Evolutionary conservation across 2,113 vertebrate species (phyloP), one percentile per base, ranked within the genome.

Genomic region (Albula glossodonta): DNA sequence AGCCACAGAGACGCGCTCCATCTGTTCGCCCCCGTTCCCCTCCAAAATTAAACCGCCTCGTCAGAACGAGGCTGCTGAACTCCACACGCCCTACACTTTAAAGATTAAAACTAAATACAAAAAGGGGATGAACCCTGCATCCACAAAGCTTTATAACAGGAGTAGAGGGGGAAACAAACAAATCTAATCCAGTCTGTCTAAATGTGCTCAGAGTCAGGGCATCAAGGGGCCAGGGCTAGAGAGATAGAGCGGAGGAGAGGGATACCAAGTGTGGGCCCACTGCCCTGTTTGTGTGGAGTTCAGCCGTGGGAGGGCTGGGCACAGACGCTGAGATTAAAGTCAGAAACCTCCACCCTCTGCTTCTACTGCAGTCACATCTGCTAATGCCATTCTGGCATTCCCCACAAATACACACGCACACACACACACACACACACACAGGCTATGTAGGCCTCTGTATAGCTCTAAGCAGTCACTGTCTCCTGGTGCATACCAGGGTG

Each of bases 51-150:
- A 11, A 3, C 53, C 53, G 8, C 56, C 17, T 15, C 17, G 56
- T 56, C 53, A 7, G 1, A 56, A 60, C 57, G 9, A 60, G 17
- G 60, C 60, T 19, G 91, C 90, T 93, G 92, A 93, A 93, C 92
- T 93, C 92, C 88, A 74, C 85, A 89, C 91, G 91, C 87, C 90
- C 93, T 91, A 86, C 51, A 7, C 81, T 85, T 85, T 78, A 15
- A 48, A 51, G 60, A 78, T 70, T 87, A 84, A 90, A 90, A 90
- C 91, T 83, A 88, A 91, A 88, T 82, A 90, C 84, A 83, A 91
- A 93, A 91, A 82, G 86, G 88, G 91, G 87, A 80, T 52, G 60
- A 86, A 85, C 82, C 78, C 89, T 87, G 84, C 78, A 63, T 56
- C 48, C 85, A 85, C 89, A 89, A 90, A 88, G 86, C 53, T 52